These are phyloP conservation scores for Andrena cerasifolii DNA, from an alignment of 1,140 invertebrate genomes.

Conservation along the genomic window DNA sequence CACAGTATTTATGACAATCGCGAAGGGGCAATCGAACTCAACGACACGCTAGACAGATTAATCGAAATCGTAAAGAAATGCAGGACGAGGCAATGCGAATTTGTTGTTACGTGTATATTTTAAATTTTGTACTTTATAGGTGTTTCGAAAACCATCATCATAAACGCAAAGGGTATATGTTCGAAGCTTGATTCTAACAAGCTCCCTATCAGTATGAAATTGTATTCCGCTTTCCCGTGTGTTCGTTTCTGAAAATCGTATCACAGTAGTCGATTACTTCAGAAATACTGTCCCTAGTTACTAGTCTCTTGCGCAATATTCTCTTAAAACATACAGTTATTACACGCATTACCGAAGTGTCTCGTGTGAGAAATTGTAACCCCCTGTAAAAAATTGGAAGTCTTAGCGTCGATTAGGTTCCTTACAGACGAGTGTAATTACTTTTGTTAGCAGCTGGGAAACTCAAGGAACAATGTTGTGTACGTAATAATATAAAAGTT, in stretches of 20 bases:
- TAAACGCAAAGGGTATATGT: constrained; percentile 40
- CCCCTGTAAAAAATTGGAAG: constrained; percentile 41
- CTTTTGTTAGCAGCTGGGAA: constrained; percentile 42
- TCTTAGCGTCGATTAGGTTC: constrained; percentile 28
- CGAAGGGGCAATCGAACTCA: background rate
- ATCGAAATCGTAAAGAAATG: background rate
- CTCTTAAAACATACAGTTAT: constrained; percentile 30
- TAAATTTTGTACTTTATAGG: constrained; percentile 55
- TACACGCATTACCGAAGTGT: constrained; percentile 30
- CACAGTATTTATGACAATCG: background rate
- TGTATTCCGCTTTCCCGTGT: constrained; percentile 9
- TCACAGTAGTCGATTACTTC: constrained; percentile 48
- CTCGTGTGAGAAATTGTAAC: constrained; percentile 51
- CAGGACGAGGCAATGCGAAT: background rate
- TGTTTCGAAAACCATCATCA: constrained; percentile 47
- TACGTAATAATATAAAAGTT: constrained; percentile 36
- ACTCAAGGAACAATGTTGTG: constrained; percentile 46
- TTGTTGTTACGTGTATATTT: constrained; percentile 41
- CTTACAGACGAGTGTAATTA: constrained; percentile 32
- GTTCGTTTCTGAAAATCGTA: constrained; percentile 41
- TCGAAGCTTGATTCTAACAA: constrained; percentile 41
- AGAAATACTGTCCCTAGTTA: constrained; percentile 34
- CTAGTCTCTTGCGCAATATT: constrained; percentile 21
- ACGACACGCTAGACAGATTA: background rate
- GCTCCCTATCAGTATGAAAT: constrained; percentile 21